Percentiles rank a stretch among this genome's conserved stretches.
Evolutionary conservation across 1,140 invertebrate species (phyloP).

Genomic region (Drosophila navojoa): DNA sequence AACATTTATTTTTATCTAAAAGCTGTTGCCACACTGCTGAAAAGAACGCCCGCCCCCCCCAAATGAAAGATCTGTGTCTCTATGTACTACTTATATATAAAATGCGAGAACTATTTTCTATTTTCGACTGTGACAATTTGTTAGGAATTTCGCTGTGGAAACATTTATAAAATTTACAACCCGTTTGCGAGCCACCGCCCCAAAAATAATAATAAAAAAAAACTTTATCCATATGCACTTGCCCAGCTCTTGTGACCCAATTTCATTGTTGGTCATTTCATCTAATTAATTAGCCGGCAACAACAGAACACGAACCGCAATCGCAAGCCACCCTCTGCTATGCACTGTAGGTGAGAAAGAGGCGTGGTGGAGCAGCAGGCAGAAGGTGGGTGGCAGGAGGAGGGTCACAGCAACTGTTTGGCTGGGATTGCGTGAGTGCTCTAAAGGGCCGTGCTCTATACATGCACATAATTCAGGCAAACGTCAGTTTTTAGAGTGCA

Average conservation of each 20-base stretch:
- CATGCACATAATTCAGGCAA: constrained; percentile 49
- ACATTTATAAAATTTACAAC: constrained; percentile 33
- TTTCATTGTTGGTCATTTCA: constrained; percentile 48
- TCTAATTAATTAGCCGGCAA: constrained; percentile 74
- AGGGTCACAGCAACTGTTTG: not conserved
- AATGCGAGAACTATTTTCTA: not conserved
- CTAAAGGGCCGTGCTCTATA: constrained; percentile 53
- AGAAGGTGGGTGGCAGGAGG: not conserved
- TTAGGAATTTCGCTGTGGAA: constrained; percentile 17
- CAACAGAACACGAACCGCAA: constrained; percentile 45
- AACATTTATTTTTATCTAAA: constrained; percentile 1
- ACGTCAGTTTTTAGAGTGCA: constrained; percentile 65
- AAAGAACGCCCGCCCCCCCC: not conserved
- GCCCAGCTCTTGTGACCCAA: constrained; percentile 59
- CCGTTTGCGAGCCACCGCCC: not conserved
- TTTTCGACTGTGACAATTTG: constrained; percentile 19
- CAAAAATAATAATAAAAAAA: not conserved
- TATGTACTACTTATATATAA: not conserved
- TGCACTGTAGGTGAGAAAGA: constrained; percentile 32
- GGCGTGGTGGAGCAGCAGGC: not conserved
- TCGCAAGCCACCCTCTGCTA: constrained; percentile 33
- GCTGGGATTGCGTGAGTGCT: constrained; percentile 47
- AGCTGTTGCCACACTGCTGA: not conserved
- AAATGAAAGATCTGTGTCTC: not conserved
- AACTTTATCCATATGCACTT: constrained; percentile 61